phyloP scores from a whole-genome alignment of 1,140 invertebrate genomes.

The Batillaria attramentaria region DNA sequence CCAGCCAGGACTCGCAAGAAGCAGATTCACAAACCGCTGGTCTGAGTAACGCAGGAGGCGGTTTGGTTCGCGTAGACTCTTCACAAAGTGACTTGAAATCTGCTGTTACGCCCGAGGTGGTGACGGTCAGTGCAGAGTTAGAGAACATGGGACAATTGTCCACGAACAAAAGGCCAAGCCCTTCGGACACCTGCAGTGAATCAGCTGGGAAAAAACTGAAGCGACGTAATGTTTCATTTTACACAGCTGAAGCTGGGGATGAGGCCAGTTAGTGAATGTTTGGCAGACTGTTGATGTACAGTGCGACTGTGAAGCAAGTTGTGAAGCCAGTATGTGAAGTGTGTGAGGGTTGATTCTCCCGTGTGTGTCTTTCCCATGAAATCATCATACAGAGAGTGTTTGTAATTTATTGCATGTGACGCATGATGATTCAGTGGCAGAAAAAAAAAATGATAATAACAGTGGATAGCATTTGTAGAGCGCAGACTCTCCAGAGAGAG shows the following conservation, averaged over 20 bases:
- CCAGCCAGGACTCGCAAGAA: conserved; percentile 23
- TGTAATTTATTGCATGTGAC: too few species aligned
- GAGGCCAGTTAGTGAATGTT: conserved; percentile 1
- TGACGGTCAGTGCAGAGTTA: not conserved
- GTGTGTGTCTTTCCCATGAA: too few species aligned
- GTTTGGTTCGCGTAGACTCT: not conserved
- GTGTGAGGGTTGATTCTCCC: too few species aligned
- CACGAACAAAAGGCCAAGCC: not conserved
- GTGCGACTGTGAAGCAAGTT: too few species aligned
- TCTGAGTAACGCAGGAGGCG: not conserved
- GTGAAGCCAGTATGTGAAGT: too few species aligned
- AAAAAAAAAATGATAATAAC: too few species aligned
- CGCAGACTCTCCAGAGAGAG: too few species aligned
- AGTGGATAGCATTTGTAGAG: too few species aligned
- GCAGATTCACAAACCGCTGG: not conserved
- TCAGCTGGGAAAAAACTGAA: conserved; percentile 36
- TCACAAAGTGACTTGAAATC: not conserved
- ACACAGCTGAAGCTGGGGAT: conserved; percentile 20
- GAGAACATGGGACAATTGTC: not conserved
- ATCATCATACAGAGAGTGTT: too few species aligned
- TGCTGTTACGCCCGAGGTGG: not conserved
- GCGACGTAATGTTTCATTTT: conserved; percentile 46
- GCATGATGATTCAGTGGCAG: too few species aligned
- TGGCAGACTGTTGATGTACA: not conserved
- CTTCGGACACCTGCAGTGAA: not conserved